Base-by-base conservation (phyloP, 2,797 vertebrate species). In the Rhinogobio ventralis region DNA sequence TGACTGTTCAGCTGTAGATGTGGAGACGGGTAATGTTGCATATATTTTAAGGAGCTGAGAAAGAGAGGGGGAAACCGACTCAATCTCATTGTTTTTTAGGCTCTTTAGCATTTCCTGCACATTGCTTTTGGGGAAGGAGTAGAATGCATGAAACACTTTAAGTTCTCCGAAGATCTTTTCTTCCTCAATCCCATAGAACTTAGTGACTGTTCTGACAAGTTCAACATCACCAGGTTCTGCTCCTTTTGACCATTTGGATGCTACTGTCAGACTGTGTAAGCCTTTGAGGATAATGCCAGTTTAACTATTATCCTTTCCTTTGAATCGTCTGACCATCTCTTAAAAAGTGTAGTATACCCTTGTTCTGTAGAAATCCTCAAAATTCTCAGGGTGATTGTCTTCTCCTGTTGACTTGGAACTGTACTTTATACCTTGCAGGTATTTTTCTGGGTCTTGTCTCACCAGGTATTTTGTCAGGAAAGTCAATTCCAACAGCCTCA, bases 171-270 rank as follows among this genome's bases (percentile, higher is more conserved):
- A n/a, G n/a, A n/a, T n/a, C 30, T 30, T 30, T 30, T 30, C 30
- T 30, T 30, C 30, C 30, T 30, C 30, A 30, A 30, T 30, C 20
- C 30, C 36, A 13, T 46, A 71, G 68, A 42, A 71, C 23, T 71
- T 45, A 7, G 19, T 45, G 45, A 71, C 68, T 71, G 39, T 71
- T n/a, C 68, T 71, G 39, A 71, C 23, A 71, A 60, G 10, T 60
- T 60, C n/a, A 60, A n/a, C 9, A 55, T 68, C 20, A 42, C 20
- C 39, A 25, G 68, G 39, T 71, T 71, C 13, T 14, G 46, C 39
- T 71, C 39, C 68, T 71, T 71, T 71, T 46, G 68, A 71, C 42
- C 23, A 71, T 46, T 71, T 71, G 13, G 68, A 71, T 46, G 68
- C 42, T 71, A 71, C 11, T 71, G 23, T 71, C 68, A 71, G 55